Conservation (phyloP, 2,888 invertebrate species). For the Amphipyra berbera region DNA sequence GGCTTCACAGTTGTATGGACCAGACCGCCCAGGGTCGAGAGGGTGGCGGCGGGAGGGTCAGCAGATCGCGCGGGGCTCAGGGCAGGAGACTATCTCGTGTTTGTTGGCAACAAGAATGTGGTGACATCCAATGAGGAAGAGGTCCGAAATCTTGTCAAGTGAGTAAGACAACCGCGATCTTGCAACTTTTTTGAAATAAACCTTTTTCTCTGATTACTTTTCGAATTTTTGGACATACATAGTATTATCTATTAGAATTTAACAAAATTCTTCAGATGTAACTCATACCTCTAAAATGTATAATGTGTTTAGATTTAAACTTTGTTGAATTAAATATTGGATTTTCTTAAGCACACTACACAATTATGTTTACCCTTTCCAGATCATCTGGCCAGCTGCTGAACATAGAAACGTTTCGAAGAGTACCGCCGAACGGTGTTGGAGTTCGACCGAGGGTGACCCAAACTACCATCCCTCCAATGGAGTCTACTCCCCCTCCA, state of each 20-base stretch:
- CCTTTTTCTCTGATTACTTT: too few species aligned
- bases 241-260: too few species aligned
- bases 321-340: too few species aligned
- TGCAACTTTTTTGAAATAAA: neutral
- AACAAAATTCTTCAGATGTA: too few species aligned
- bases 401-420: conserved; percentile 93
- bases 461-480: conserved; percentile 75
- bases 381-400: conserved; percentile 93
- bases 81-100: conserved; percentile 96
- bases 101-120: conserved; percentile 96
- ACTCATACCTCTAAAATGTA: too few species aligned
- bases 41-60: conserved; percentile 94
- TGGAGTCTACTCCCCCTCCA: conserved; percentile 83
- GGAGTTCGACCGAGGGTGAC: conserved; percentile 73
- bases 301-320: too few species aligned
- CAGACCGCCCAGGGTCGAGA: conserved; percentile 95
- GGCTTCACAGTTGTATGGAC: conserved; percentile 98
- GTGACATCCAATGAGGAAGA: conserved; percentile 94
- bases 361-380: conserved; percentile 62
- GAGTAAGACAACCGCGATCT: conserved; percentile 73
- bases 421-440: conserved; percentile 85
- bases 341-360: neutral
- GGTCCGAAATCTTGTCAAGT: conserved; percentile 92
- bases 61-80: conserved; percentile 95
- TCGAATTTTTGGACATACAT: too few species aligned